Evolutionary conservation across 2,113 vertebrate genomes (phyloP).

Genomic region (Callipepla californica): DNA sequence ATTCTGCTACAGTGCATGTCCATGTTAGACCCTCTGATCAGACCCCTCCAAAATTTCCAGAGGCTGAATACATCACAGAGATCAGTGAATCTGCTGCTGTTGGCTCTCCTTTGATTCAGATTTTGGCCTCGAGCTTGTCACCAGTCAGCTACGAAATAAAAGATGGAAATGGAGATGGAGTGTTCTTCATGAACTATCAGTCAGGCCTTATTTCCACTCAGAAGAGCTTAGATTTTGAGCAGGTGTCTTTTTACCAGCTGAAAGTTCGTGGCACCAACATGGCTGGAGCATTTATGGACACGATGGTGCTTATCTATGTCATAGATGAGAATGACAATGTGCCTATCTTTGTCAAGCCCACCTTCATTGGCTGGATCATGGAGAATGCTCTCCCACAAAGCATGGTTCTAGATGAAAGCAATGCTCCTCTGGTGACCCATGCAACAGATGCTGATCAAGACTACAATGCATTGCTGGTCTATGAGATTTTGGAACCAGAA

Average conservation of each 20-base stretch:
- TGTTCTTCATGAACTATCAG: conserved; percentile 89
- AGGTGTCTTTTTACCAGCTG: conserved; percentile 84
- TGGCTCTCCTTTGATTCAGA: conserved; percentile 84
- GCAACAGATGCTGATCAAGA: conserved; percentile 89
- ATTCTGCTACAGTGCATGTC: conserved; percentile 85
- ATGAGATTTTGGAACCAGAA: conserved; percentile 89
- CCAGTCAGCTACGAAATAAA: conserved; percentile 89
- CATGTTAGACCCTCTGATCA: conserved; percentile 82
- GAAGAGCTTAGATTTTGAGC: conserved; percentile 89
- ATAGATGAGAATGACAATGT: conserved; percentile 94
- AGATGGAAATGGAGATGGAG: conserved; percentile 84
- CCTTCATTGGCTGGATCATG: conserved; percentile 86
- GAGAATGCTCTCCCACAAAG: conserved; percentile 88
- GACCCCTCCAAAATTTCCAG: conserved; percentile 88
- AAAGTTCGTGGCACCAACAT: conserved; percentile 86
- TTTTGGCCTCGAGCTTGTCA: conserved; percentile 84
- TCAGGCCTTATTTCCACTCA: conserved; percentile 88
- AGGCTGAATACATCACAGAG: conserved; percentile 87
- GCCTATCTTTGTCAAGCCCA: conserved; percentile 82
- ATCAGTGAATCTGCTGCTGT: conserved; percentile 85
- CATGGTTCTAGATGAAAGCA: conserved; percentile 87
- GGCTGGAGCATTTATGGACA: conserved; percentile 79
- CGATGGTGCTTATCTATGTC: conserved; percentile 84
- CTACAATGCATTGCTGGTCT: conserved; percentile 87
- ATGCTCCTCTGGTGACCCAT: conserved; percentile 87